Conservation (phyloP, 2,113 vertebrate genomes). For the Reinhardtius hippoglossoides region DNA sequence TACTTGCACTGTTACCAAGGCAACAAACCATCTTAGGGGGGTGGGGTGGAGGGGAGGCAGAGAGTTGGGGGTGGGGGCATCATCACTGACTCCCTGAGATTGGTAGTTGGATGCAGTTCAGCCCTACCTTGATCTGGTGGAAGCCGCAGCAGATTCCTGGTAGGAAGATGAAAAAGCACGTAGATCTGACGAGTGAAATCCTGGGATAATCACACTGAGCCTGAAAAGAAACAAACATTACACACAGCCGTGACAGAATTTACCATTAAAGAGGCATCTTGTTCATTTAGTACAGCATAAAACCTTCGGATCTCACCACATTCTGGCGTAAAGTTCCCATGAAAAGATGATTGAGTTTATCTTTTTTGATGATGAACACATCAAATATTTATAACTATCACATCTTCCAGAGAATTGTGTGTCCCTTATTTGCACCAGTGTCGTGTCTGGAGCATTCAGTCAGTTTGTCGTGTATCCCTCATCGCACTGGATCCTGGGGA, state of each 20-base stretch:
- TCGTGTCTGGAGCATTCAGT: constrained; percentile 13
- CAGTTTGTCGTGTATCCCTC: constrained; percentile 2
- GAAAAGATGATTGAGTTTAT: not conserved
- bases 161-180: constrained; percentile 1
- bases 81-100: constrained; percentile 58
- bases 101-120: constrained; percentile 65
- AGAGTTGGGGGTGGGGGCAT: constrained; percentile 9
- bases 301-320: not conserved
- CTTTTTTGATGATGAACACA: constrained; percentile 3
- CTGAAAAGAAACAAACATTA: constrained; percentile 13
- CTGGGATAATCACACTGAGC: constrained; percentile 9
- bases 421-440: constrained; percentile 5
- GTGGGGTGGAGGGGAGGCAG: not conserved
- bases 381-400: constrained; percentile 19
- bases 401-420: not conserved
- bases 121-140: constrained; percentile 32
- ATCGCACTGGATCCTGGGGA: constrained; percentile 26
- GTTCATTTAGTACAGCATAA: not conserved
- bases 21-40: constrained; percentile 59
- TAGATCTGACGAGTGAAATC: constrained; percentile 24
- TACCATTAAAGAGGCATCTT: not conserved
- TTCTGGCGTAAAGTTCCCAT: not conserved
- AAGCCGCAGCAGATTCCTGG: constrained; percentile 17
- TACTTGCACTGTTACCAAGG: constrained; percentile 75
- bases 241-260: constrained; percentile 15